Base-by-base conservation (phyloP, 2,888 invertebrate genomes). In the Ochropleura leucogaster region DNA sequence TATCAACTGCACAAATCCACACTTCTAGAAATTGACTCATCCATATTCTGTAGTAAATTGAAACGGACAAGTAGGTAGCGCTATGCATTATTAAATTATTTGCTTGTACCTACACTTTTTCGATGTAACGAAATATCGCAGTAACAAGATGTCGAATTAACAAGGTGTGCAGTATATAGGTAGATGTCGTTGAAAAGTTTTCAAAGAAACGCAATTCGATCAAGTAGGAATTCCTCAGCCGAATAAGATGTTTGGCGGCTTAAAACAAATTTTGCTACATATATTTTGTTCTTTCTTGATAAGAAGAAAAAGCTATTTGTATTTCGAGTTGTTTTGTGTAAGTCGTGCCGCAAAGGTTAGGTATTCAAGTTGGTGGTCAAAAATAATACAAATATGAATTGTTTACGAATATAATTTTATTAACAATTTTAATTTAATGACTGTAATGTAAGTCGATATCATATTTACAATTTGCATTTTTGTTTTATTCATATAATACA, bases 351-450 rank as follows among this genome's bases (percentile, higher is more conserved):
- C 12, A n/a, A 51, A 44, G 46, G n/a, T 51, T 30, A n/a, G n/a
- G n/a, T n/a, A 64, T 18, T 30, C 30, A 30, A 30, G 40, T 10
- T 62, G 14, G 49, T 73, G 47, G 59, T 68, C 30, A 63, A 64
- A 79, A 90, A 91, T 90, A 93, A 95, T 94, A 94, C 95, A 93
- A 95, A 92, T 89, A 89, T 71, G 65, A 72, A 78, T 91, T 95
- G 96, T 95, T 96, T 96, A 96, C 92, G 96, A 96, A 96, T 96
- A 96, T 96, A 96, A 94, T 96, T 96, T 96, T 96, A 96, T 96
- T 96, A 96, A 96, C 96, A 96, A 95, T 95, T 92, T 96, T 95
- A 96, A 94, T 96, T 96, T 96, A 96, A 95, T 96, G 96, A 96
- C 96, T 96, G 96, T 95, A 95, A 89, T 95, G 92, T 95, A 94